A percentile compares a stretch with the other conserved stretches of the same genome.
phyloP scores from a whole-genome alignment of 2,888 invertebrate species.

The Trileptium ribeirensis region DNA sequence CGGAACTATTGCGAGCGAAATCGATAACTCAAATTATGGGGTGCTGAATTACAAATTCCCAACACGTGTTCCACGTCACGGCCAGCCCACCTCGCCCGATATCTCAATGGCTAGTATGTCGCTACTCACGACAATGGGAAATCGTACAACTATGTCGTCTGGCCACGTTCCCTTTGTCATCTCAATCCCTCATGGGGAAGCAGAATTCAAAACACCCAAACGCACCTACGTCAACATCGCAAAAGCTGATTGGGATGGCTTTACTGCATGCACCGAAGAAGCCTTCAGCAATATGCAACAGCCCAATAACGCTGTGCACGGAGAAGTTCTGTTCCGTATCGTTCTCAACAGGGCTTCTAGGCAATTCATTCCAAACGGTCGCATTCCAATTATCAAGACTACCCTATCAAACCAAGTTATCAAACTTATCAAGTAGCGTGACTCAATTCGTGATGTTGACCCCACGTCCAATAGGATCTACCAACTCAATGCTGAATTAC shows the following conservation, averaged over 20 bases:
- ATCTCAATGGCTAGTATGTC: background rate
- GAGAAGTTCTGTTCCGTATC: background rate
- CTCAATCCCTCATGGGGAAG: background rate
- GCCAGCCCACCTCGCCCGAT: background rate
- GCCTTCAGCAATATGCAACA: background rate
- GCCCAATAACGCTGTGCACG: background rate
- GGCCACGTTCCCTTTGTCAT: background rate
- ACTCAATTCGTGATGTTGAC: background rate
- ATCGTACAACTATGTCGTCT: background rate
- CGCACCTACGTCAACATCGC: background rate
- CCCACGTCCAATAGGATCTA: background rate
- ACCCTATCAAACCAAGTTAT: background rate
- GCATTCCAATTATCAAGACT: background rate
- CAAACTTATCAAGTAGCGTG: background rate
- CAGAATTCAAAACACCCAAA: background rate
- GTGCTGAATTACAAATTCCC: background rate
- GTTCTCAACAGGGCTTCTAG: background rate
- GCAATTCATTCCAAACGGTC: background rate
- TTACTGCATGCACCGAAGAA: background rate
- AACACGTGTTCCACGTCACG: background rate
- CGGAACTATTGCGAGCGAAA: background rate
- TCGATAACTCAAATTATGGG: background rate
- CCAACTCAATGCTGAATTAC: background rate
- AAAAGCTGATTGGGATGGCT: background rate
- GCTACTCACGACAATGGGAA: background rate